These are phyloP conservation scores for Mungos mungo DNA, from an alignment of 2,113 vertebrate species.

Conservation along the genomic window DNA sequence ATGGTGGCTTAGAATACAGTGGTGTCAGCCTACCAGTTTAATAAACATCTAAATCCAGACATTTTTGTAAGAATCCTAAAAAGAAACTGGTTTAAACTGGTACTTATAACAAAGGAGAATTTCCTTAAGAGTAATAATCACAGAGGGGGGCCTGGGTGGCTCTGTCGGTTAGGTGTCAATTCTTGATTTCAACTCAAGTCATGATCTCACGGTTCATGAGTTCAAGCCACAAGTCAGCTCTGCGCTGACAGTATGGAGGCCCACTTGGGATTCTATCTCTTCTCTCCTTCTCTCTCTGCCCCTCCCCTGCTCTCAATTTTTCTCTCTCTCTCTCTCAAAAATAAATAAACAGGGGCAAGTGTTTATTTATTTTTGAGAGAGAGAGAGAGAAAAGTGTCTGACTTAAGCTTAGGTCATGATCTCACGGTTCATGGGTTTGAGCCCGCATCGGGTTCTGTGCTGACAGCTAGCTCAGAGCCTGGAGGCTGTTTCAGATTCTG, in stretches of 20 bases:
- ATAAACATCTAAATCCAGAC: not conserved
- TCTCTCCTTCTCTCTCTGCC: not conserved
- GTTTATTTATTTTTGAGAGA: no score
- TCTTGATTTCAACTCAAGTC: not conserved
- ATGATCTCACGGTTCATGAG: not conserved
- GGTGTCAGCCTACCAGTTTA: not conserved
- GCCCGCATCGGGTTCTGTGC: no score
- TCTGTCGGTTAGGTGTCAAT: not conserved
- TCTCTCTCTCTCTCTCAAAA: not conserved
- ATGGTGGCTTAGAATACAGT: not conserved
- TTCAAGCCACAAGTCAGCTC: not conserved
- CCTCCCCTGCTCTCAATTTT: not conserved
- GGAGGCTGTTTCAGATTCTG: no score
- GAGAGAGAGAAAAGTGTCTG: no score
- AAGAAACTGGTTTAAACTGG: not conserved
- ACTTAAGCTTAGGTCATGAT: no score
- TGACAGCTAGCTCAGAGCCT: no score
- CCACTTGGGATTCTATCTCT: not conserved
- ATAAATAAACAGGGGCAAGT: no score
- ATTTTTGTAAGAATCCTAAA: not conserved
- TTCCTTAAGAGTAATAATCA: not conserved
- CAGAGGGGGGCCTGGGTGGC: not conserved
- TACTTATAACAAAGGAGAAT: not conserved
- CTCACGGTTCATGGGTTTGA: no score
- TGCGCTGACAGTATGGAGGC: not conserved